These are phyloP conservation scores for Clarias fuscus DNA, from an alignment of 2,797 vertebrate genomes.

Conservation along the genomic window DNA sequence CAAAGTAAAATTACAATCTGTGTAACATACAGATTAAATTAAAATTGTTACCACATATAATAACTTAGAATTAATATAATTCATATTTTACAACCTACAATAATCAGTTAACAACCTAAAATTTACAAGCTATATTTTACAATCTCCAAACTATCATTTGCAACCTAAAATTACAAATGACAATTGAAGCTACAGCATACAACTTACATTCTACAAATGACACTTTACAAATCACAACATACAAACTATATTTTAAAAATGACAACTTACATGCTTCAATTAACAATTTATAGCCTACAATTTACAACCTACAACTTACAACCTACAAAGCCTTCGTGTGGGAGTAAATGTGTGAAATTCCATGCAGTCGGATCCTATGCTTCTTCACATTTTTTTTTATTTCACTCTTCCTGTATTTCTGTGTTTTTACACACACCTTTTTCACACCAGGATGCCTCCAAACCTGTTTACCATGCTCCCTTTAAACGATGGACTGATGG, in stretches of 20 bases:
- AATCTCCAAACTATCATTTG: not conserved
- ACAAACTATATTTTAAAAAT: not conserved
- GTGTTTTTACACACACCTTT: not conserved
- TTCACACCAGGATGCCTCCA: not conserved
- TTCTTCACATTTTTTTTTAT: not conserved
- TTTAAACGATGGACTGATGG: not conserved
- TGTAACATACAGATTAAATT: too few species aligned
- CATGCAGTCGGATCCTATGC: not conserved
- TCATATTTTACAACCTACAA: not conserved
- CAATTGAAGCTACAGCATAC: not conserved
- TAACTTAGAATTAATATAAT: too few species aligned
- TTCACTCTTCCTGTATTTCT: not conserved
- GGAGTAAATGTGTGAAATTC: not conserved
- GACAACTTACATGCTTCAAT: not conserved
- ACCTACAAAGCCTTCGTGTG: not conserved
- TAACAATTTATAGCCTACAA: not conserved
- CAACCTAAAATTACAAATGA: not conserved
- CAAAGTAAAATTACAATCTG: too few species aligned
- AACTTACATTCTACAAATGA: not conserved
- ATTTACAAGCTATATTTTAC: not conserved
- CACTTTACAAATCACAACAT: not conserved
- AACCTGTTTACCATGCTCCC: not conserved
- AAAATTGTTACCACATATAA: too few species aligned
- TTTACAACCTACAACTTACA: not conserved
- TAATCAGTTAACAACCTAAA: not conserved